phyloP scores from a whole-genome alignment of 2,888 invertebrate species.

The Elegia similella region DNA sequence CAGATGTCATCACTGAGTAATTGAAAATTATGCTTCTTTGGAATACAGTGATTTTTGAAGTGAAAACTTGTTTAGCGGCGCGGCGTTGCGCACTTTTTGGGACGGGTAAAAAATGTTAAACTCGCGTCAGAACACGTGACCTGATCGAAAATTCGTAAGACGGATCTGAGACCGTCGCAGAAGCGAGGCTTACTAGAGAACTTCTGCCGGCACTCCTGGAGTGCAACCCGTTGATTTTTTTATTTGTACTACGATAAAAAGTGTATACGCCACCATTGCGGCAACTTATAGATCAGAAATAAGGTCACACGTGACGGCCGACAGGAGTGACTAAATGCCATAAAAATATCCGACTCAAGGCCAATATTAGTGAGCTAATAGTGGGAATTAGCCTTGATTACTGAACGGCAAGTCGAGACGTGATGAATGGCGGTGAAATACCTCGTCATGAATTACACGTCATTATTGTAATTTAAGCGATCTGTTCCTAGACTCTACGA shows the following conservation, averaged over 20 bases:
- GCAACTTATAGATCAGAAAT: background rate
- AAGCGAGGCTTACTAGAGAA: too few relatives aligned
- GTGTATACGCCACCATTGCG: background rate
- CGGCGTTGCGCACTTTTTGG: too few relatives aligned
- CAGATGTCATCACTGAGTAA: too few relatives aligned
- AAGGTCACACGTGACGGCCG: background rate
- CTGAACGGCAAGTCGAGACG: background rate
- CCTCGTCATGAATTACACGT: background rate
- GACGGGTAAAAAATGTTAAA: too few relatives aligned
- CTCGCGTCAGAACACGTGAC: too few relatives aligned
- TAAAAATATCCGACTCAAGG: constrained; percentile 7
- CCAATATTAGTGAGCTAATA: background rate
- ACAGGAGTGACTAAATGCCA: background rate
- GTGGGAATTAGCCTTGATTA: background rate
- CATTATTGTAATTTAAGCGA: background rate
- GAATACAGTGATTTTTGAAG: too few relatives aligned
- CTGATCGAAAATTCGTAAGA: too few relatives aligned
- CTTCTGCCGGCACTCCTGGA: too few relatives aligned
- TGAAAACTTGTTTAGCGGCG: too few relatives aligned
- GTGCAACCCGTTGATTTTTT: too few relatives aligned
- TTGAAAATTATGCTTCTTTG: too few relatives aligned
- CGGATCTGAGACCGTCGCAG: too few relatives aligned
- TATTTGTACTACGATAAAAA: background rate
- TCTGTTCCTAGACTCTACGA: background rate
- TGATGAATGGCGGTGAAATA: background rate